Percentiles rank a stretch among this genome's conserved stretches.
Evolutionary conservation across 2,888 invertebrate genomes (phyloP).

Genomic region (Drosophila buzzatii): DNA sequence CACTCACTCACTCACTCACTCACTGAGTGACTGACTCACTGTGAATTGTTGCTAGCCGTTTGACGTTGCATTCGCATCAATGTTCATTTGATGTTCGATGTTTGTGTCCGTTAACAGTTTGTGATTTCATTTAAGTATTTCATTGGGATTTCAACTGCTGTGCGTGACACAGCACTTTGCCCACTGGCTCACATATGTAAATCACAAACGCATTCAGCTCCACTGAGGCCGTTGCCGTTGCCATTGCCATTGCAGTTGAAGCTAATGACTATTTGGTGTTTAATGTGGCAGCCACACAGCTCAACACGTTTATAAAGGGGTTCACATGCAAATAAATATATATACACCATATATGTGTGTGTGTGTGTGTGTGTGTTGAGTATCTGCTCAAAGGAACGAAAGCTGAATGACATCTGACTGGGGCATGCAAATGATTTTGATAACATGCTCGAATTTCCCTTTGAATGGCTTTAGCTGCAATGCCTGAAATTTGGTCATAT

Average conservation of each 20-base stretch:
- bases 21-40: slow-evolving; percentile 1
- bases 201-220: slow-evolving; percentile 43
- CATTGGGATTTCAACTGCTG: slow-evolving; percentile 49
- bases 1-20: neutral
- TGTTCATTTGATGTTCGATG: slow-evolving; percentile 60
- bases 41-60: slow-evolving; percentile 8
- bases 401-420: slow-evolving; percentile 31
- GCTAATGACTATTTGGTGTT: slow-evolving; percentile 76
- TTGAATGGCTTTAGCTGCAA: slow-evolving; percentile 1
- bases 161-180: slow-evolving; percentile 6
- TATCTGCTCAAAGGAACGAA: slow-evolving; percentile 19
- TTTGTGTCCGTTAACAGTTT: slow-evolving; percentile 59
- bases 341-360: neutral
- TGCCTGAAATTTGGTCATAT: neutral
- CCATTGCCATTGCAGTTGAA: slow-evolving; percentile 20
- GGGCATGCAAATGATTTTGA: slow-evolving; percentile 35
- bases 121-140: slow-evolving; percentile 65
- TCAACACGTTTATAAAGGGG: slow-evolving; percentile 60
- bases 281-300: slow-evolving; percentile 63
- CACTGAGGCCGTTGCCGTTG: slow-evolving; percentile 8
- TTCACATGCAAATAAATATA: slow-evolving; percentile 2
- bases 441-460: slow-evolving; percentile 17
- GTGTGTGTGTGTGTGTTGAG: neutral
- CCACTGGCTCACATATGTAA: slow-evolving; percentile 58
- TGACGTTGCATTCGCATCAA: slow-evolving; percentile 21